Conservation (phyloP, 2,113 vertebrate species). For the Formicarius rufipectus region DNA sequence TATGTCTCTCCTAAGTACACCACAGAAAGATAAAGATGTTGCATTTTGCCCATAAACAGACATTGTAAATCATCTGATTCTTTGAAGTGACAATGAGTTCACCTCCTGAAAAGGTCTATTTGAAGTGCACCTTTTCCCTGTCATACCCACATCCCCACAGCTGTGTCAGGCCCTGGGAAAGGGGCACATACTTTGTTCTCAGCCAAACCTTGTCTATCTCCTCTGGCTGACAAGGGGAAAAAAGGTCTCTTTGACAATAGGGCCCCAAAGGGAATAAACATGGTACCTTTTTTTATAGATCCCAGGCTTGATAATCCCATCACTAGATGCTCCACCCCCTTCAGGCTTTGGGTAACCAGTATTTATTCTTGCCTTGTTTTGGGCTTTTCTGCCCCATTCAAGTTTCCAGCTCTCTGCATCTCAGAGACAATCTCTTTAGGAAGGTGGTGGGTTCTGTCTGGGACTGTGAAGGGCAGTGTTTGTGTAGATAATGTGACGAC, state of each 20-base stretch:
- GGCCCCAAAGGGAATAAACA: not conserved
- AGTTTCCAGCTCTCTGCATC: not conserved
- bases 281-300: slow-evolving; percentile 49
- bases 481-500: not conserved
- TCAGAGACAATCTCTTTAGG: not conserved
- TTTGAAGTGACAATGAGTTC: slow-evolving; percentile 14
- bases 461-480: not conserved
- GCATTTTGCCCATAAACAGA: slow-evolving; percentile 10
- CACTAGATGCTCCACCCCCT: not conserved
- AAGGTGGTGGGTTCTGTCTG: not conserved
- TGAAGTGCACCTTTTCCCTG: slow-evolving; percentile 15
- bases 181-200: not conserved
- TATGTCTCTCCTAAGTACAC: not conserved
- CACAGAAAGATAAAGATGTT: slow-evolving; percentile 4
- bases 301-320: not conserved
- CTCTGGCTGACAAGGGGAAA: not conserved
- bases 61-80: not conserved
- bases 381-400: not conserved
- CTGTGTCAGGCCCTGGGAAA: slow-evolving; percentile 40
- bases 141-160: not conserved
- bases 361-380: not conserved
- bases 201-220: not conserved
- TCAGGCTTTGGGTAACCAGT: not conserved
- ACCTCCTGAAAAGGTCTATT: slow-evolving; percentile 6
- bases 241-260: not conserved